Evolutionary conservation across 2,113 vertebrate species (phyloP), one percentile per base, ranked within the genome.

Genomic region (Onychostoma macrolepis): DNA sequence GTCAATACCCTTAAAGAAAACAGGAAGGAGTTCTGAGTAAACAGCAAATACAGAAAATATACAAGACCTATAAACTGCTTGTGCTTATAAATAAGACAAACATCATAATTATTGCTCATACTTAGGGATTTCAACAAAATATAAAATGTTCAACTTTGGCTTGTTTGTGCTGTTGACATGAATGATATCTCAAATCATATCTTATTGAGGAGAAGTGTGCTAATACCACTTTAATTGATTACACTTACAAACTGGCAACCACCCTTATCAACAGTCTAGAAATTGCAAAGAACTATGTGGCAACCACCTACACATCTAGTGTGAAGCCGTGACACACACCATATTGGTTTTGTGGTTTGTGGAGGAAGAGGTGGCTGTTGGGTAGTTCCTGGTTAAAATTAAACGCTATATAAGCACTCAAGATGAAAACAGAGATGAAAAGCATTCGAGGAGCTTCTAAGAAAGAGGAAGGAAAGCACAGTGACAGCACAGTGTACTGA

Each of bases 321-420:
- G 13, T 80, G 24, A 61, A 80, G 4, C 3, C 0, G 0, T 41
- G 12, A 63, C 21, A 17, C 78, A 26, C 2, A 11, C 0, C 8
- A 13, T 56, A 1, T 69, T 13, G 50, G 38, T 58, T 65, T 83
- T 71, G 72, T 58, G 84, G 61, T 79, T 86, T 88, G 50, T n/a
- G 21, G 2, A 38, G 38, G 65, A 80, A 77, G 86, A 84, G 84
- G 75, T 72, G 81, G n/a, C 5, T 80, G 8, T 30, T 24, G 50
- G 56, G 38, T 24, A 26, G 33, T 63, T 48, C 72, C 76, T 50
- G 63, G 76, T 45, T 88, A 85, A 74, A 80, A 74, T 80, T 88
- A 88, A 75, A 74, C 50, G 6, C 75, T 87, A 50, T 88, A 88
- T 84, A 88, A 85, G 72, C 33, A 72, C 75, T 74, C 36, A 71